phyloP scores from a whole-genome alignment of 2,113 vertebrate genomes.

The Eulemur macaco region DNA sequence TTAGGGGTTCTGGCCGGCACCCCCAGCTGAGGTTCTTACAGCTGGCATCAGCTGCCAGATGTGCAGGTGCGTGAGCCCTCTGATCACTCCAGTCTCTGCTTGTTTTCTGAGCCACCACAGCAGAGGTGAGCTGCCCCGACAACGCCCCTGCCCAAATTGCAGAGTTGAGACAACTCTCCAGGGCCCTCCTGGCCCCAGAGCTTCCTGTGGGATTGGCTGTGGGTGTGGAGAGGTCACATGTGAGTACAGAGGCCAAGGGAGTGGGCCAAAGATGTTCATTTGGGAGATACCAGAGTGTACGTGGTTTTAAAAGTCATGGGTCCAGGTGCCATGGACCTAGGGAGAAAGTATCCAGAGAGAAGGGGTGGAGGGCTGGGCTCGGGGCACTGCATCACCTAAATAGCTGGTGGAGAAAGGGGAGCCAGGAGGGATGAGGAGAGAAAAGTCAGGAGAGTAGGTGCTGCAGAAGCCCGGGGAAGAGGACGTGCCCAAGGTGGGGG shows the following conservation, averaged over 20 bases:
- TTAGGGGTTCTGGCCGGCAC: not conserved
- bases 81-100: not conserved
- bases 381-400: rapidly evolving
- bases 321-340: not conserved
- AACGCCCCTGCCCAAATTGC: not conserved
- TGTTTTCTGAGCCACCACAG: not conserved
- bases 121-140: not conserved
- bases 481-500: not conserved
- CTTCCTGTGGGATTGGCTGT: not conserved
- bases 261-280: not conserved
- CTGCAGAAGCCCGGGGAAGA: too few species aligned
- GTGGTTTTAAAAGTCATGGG: not conserved
- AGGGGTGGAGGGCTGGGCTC: not conserved
- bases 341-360: not conserved
- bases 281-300: not conserved
- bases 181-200: not conserved
- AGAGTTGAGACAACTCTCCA: not conserved
- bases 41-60: not conserved
- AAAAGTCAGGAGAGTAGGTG: not conserved
- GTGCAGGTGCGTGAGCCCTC: too few species aligned
- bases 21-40: not conserved
- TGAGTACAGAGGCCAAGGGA: not conserved
- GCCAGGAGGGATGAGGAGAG: not conserved
- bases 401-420: not conserved
- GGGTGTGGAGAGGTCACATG: not conserved